Percentiles rank a stretch among this genome's conserved stretches.
phyloP scores from a whole-genome alignment of 2,797 vertebrate genomes.

The Triplophysa yarkandensis region DNA sequence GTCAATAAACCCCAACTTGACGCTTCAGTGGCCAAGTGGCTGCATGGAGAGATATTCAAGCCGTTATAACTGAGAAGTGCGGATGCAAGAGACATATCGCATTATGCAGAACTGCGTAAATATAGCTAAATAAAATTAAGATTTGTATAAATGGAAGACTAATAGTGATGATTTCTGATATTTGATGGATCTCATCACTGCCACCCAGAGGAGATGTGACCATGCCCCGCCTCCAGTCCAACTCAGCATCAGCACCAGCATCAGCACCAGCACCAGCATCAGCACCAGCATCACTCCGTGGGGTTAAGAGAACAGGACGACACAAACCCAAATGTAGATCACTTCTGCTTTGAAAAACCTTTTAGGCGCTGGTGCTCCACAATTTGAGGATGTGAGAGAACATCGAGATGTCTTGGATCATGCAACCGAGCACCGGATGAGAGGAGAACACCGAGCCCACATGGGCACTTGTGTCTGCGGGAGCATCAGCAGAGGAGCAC shows the following conservation, averaged over 20 bases:
- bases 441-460: neutral
- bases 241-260: neutral
- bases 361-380: neutral
- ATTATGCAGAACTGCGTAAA: neutral
- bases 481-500: neutral
- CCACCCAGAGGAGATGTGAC: conserved; percentile 26
- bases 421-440: neutral
- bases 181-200: conserved; percentile 16
- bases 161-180: neutral
- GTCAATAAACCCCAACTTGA: conserved; percentile 53
- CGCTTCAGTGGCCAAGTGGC: conserved; percentile 21
- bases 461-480: neutral
- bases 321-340: neutral
- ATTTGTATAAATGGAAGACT: conserved; percentile 3
- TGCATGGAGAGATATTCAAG: neutral
- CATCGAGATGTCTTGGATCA: conserved; percentile 1
- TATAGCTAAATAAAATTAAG: neutral
- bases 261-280: neutral
- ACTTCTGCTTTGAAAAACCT: neutral
- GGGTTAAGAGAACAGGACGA: neutral
- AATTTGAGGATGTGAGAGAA: conserved; percentile 21
- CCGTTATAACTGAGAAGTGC: neutral
- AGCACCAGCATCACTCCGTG: conserved; percentile 1
- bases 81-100: neutral
- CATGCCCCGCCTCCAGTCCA: conserved; percentile 36